phyloP scores from a whole-genome alignment of 2,888 invertebrate species.

The Tenthredo amoena region DNA sequence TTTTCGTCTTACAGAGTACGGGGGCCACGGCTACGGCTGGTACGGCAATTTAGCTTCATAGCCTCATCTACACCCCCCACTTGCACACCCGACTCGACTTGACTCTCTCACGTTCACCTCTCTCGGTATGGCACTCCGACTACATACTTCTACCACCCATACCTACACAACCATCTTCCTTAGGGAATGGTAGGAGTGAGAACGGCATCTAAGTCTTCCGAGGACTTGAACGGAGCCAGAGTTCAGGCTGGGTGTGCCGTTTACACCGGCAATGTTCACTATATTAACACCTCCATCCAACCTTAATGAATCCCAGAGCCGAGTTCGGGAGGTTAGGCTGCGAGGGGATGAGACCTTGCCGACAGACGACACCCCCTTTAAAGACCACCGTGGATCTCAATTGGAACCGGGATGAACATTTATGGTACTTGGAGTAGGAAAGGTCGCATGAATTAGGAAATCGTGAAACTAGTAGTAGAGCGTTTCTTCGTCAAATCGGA shows the following conservation, averaged over 20 bases:
- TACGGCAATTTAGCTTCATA: conserved; percentile 71
- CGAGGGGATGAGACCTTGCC: conserved; percentile 17
- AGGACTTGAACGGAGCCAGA: conserved; percentile 50
- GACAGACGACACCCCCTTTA: conserved; percentile 19
- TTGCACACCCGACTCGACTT: background rate
- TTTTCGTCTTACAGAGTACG: conserved; percentile 61
- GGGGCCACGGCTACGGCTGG: conserved; percentile 19
- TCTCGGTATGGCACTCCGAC: background rate
- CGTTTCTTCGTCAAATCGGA: conserved; percentile 2
- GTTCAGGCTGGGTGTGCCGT: conserved; percentile 62
- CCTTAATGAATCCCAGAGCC: conserved; percentile 75
- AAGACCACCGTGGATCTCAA: conserved; percentile 42
- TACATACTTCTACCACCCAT: conserved; percentile 3
- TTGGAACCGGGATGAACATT: conserved; percentile 5
- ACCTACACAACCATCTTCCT: conserved; percentile 4
- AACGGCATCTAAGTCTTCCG: conserved; percentile 39
- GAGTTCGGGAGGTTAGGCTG: conserved; percentile 48
- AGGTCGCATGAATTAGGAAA: background rate
- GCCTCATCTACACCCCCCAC: conserved; percentile 61
- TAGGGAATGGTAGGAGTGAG: conserved; percentile 21
- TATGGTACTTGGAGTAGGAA: background rate
- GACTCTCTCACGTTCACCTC: background rate
- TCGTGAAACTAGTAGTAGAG: background rate
- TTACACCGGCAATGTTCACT: conserved; percentile 71
- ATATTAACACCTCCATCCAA: conserved; percentile 75